These are phyloP conservation scores for Beris chalybata DNA, from an alignment of 2,888 invertebrate genomes.

Conservation along the genomic window DNA sequence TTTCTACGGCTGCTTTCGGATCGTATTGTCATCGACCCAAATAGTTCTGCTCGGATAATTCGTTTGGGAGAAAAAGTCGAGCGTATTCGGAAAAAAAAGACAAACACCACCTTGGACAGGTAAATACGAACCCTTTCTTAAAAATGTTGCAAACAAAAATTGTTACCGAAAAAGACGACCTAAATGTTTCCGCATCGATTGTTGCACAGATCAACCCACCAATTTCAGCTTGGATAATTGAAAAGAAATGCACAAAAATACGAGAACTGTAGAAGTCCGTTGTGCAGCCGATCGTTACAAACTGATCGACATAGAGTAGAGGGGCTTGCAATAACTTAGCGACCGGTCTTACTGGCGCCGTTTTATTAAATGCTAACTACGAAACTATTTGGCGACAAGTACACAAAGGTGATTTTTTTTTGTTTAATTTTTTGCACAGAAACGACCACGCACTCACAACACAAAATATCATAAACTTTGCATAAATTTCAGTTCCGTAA, in stretches of 20 bases:
- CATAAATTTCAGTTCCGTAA: slow-evolving; percentile 20
- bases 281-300: neutral
- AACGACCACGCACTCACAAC: neutral
- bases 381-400: slow-evolving; percentile 5
- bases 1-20: too few relatives aligned
- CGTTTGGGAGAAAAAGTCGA: too few relatives aligned
- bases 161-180: too few relatives aligned
- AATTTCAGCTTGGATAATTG: neutral
- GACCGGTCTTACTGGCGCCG: slow-evolving; percentile 31
- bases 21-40: too few relatives aligned
- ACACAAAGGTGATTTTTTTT: slow-evolving; percentile 6
- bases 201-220: too few relatives aligned
- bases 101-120: too few relatives aligned
- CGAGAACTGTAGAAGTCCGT: too few relatives aligned
- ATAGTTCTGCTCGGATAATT: too few relatives aligned
- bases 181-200: too few relatives aligned
- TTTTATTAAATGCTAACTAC: neutral
- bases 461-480: neutral
- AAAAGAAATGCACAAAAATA: neutral
- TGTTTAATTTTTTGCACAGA: slow-evolving; percentile 3
- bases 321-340: slow-evolving; percentile 12
- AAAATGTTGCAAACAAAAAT: too few relatives aligned
- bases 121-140: too few relatives aligned
- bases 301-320: neutral
- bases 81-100: too few relatives aligned